Conservation (phyloP, 2,888 invertebrate species). For the Chouioia cunea region DNA sequence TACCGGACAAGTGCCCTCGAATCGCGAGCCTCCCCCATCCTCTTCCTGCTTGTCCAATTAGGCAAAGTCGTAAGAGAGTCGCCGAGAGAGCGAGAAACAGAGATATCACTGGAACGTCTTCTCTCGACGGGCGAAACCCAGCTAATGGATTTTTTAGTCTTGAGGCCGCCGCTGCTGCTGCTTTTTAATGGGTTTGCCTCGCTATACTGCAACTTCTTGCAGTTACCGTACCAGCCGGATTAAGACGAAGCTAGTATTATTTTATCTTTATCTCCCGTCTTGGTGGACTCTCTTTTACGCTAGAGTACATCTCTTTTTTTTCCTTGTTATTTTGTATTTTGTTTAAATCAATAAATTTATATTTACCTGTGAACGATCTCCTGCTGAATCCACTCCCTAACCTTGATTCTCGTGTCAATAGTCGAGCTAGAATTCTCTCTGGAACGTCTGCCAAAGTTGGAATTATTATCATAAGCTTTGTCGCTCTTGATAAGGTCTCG, state of each 20-base stretch:
- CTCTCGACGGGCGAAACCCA: constrained; percentile 36
- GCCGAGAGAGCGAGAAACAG: neutral
- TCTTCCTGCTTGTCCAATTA: constrained; percentile 44
- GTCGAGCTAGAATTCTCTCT: constrained; percentile 84
- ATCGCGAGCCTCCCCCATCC: constrained; percentile 33
- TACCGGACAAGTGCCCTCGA: constrained; percentile 45
- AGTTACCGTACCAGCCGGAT: neutral
- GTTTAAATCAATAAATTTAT: too few relatives aligned
- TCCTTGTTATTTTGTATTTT: neutral
- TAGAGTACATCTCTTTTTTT: too few relatives aligned
- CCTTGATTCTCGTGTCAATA: constrained; percentile 88
- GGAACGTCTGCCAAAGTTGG: constrained; percentile 73
- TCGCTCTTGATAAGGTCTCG: constrained; percentile 67
- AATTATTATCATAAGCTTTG: constrained; percentile 67
- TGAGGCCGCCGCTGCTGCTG: neutral
- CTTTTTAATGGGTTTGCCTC: neutral
- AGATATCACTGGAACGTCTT: neutral
- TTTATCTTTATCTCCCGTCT: neutral
- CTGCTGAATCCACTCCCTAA: constrained; percentile 87
- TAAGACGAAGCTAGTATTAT: neutral
- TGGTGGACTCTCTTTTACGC: too few relatives aligned
- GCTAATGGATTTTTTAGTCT: constrained; percentile 44
- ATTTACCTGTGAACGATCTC: constrained; percentile 77
- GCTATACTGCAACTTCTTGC: too few relatives aligned
- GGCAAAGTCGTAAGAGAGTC: constrained; percentile 48